Evolutionary conservation across 2,888 invertebrate genomes (phyloP).

Genomic region (Drosophila koepferae): DNA sequence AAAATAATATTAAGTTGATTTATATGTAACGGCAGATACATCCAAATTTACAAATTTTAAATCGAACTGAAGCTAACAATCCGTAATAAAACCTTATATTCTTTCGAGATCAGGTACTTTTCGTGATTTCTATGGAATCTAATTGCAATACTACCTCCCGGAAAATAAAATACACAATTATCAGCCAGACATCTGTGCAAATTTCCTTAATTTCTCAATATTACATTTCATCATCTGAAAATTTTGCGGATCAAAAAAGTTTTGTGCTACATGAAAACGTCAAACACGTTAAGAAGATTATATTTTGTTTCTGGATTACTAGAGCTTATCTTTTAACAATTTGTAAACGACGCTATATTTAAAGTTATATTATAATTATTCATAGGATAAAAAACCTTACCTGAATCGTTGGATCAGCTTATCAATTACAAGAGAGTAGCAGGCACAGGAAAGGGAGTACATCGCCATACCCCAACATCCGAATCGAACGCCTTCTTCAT

Average conservation of each 20-base stretch:
- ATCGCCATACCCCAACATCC: constrained; percentile 99
- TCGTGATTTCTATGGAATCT: no score
- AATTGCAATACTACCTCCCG: no score
- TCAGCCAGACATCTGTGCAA: no score
- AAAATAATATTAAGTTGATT: constrained; percentile 56
- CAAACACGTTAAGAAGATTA: no score
- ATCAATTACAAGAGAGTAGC: constrained; percentile 96
- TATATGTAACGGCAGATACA: no score
- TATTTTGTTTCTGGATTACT: not conserved
- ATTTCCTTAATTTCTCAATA: no score
- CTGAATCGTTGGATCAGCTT: constrained; percentile 91
- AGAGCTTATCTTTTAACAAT: not conserved
- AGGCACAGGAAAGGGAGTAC: constrained; percentile 97
- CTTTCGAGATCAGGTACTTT: not conserved
- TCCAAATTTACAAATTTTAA: not conserved
- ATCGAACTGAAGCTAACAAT: not conserved
- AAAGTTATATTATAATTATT: not conserved
- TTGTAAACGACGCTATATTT: not conserved
- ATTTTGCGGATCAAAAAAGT: no score
- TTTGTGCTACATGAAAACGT: no score
- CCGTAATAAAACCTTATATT: not conserved
- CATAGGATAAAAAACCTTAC: constrained; percentile 83
- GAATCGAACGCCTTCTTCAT: constrained; percentile 96
- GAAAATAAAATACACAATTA: no score
- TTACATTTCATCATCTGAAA: no score